Conservation (phyloP, 2,888 invertebrate species). For the Hirtodrosophila alboralis region DNA sequence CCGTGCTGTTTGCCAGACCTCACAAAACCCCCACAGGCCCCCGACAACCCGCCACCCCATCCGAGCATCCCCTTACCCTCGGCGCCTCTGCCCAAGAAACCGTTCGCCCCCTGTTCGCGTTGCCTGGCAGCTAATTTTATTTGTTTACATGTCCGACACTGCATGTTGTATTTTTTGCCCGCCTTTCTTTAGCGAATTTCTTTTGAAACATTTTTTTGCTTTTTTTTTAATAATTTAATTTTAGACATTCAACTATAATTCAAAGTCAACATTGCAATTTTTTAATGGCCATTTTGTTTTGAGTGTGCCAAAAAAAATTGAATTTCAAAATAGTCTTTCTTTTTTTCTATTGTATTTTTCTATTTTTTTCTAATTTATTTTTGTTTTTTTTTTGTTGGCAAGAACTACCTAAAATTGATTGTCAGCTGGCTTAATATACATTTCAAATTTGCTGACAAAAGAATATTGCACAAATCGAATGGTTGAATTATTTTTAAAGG, state of each 20-base stretch:
- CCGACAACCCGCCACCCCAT: background rate
- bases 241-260: slow-evolving; percentile 78
- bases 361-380: slow-evolving; percentile 1
- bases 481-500: slow-evolving; percentile 20
- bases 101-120: slow-evolving; percentile 18
- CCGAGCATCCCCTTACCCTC: background rate
- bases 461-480: slow-evolving; percentile 35
- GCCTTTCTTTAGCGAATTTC: slow-evolving; percentile 43
- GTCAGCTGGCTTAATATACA: slow-evolving; percentile 48
- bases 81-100: slow-evolving; percentile 12
- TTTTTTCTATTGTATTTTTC: slow-evolving; percentile 7
- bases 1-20: slow-evolving; percentile 45
- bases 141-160: slow-evolving; percentile 79
- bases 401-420: slow-evolving; percentile 49
- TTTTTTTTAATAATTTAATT: slow-evolving; percentile 76
- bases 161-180: slow-evolving; percentile 70
- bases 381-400: slow-evolving; percentile 45
- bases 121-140: slow-evolving; percentile 77
- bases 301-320: slow-evolving; percentile 62
- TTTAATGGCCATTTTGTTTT: slow-evolving; percentile 66
- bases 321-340: slow-evolving; percentile 50
- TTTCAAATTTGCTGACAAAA: slow-evolving; percentile 57
- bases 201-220: slow-evolving; percentile 43
- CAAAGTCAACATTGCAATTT: slow-evolving; percentile 80
- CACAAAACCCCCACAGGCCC: slow-evolving; percentile 3